Conservation (phyloP, 2,888 invertebrate species). For the Geophilus truncorum region DNA sequence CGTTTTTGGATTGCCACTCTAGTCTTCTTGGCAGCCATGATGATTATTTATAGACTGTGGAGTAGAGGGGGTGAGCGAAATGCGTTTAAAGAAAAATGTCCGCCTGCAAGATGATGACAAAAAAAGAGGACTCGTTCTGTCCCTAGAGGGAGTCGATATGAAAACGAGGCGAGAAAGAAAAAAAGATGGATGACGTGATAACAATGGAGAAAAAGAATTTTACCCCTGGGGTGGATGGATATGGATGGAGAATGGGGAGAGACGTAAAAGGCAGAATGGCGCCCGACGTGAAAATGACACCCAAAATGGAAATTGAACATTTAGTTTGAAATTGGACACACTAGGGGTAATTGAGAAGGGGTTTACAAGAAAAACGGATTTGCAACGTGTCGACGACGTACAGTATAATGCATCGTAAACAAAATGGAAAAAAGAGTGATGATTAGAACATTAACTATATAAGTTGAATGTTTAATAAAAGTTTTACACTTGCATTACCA, state of each 20-base stretch:
- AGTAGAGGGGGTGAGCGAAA: background rate
- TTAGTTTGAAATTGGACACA: conserved; percentile 25
- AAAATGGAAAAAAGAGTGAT: background rate
- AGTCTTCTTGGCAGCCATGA: conserved; percentile 23
- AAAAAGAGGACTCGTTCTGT: conserved; percentile 23
- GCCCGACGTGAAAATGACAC: conserved; percentile 25
- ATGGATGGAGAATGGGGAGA: conserved; percentile 27
- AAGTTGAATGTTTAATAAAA: too few species aligned
- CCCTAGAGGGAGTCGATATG: conserved; percentile 27
- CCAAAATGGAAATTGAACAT: conserved; percentile 25
- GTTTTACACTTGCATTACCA: too few species aligned
- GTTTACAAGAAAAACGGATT: background rate
- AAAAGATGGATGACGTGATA: conserved; percentile 23
- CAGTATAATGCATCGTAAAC: background rate
- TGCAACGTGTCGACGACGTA: background rate
- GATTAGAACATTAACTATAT: too few species aligned
- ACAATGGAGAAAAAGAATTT: conserved; percentile 24
- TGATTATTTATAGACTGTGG: conserved; percentile 2
- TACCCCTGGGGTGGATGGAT: conserved; percentile 22
- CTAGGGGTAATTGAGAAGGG: conserved; percentile 25
- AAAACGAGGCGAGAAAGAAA: conserved; percentile 13
- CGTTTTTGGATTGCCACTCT: conserved; percentile 25
- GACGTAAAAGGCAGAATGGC: conserved; percentile 17
- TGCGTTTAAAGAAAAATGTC: conserved; percentile 25
- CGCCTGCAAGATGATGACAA: conserved; percentile 21